Percentiles rank a stretch among this genome's conserved stretches.
Conservation (phyloP, 1,140 invertebrate genomes). For the Hetaerina americana region DNA sequence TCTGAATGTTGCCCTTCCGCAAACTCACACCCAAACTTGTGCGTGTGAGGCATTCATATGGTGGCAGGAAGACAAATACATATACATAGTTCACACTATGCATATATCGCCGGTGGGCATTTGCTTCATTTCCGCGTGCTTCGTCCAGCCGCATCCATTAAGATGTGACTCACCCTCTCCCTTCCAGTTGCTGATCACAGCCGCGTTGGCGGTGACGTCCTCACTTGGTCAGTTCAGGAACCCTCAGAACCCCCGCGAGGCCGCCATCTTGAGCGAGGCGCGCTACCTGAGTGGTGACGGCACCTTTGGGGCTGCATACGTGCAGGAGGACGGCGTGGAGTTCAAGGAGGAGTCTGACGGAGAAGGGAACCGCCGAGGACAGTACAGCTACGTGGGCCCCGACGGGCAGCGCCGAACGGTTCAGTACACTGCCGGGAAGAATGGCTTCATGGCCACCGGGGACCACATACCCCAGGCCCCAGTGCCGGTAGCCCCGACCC, state of each 20-base stretch:
- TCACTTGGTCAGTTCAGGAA: constrained; percentile 31
- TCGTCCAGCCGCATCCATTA: too few species aligned
- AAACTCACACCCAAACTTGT: too few species aligned
- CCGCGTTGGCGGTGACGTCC: constrained; percentile 42
- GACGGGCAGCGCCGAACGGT: constrained; percentile 65
- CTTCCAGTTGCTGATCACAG: constrained; percentile 36
- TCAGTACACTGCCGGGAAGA: constrained; percentile 68
- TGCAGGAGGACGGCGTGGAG: constrained; percentile 76
- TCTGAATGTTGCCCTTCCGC: too few species aligned
- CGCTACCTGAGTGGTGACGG: constrained; percentile 67
- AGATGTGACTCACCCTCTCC: too few species aligned
- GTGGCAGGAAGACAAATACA: too few species aligned
- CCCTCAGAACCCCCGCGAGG: constrained; percentile 38
- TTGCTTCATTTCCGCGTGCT: too few species aligned
- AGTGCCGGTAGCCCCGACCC: constrained; percentile 34
- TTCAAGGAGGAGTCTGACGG: constrained; percentile 76
- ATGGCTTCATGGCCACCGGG: constrained; percentile 61
- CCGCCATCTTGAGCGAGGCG: constrained; percentile 68
- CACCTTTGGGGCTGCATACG: constrained; percentile 68
- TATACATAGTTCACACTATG: too few species aligned
- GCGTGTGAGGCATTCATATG: too few species aligned
- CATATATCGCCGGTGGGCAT: too few species aligned
- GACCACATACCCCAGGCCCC: constrained; percentile 61
- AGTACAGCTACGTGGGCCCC: constrained; percentile 77
- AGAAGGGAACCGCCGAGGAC: constrained; percentile 66